A percentile compares a stretch with the other conserved stretches of the same genome.
These are phyloP conservation scores for Shargacucullia verbasci DNA, from an alignment of 2,888 invertebrate species.

Conservation along the genomic window DNA sequence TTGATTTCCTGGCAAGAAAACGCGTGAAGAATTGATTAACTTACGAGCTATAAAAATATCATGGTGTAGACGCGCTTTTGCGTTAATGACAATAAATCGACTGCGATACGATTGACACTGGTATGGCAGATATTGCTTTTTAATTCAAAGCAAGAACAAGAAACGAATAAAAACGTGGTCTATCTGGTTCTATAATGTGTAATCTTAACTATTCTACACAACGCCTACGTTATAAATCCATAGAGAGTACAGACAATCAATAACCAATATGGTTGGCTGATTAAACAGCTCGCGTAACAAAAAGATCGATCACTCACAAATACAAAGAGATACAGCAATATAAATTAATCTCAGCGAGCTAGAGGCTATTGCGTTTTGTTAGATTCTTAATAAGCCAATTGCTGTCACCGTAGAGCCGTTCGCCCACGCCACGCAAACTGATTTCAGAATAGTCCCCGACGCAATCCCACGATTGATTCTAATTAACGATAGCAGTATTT, in stretches of 20 bases:
- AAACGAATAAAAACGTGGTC: neutral
- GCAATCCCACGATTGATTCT: constrained; percentile 87
- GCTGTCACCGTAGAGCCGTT: constrained; percentile 73
- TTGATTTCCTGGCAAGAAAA: constrained; percentile 30
- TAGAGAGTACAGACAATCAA: constrained; percentile 34
- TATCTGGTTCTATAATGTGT: neutral
- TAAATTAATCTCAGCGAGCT: constrained; percentile 70
- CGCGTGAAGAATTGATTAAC: constrained; percentile 29
- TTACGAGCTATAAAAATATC: constrained; percentile 16
- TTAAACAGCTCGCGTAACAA: constrained; percentile 53
- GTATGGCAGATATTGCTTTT: neutral
- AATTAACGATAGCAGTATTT: constrained; percentile 88
- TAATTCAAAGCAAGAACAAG: constrained; percentile 4
- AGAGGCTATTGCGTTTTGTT: constrained; percentile 75
- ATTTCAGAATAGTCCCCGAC: constrained; percentile 82
- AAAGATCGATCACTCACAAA: constrained; percentile 66
- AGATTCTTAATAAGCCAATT: constrained; percentile 82
- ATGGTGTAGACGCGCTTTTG: constrained; percentile 5
- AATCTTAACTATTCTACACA: neutral
- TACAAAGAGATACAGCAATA: constrained; percentile 63
- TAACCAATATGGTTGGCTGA: constrained; percentile 41
- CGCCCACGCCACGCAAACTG: constrained; percentile 77
- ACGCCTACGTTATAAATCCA: constrained; percentile 16
- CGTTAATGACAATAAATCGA: constrained; percentile 28
- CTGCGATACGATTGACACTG: constrained; percentile 15